These are phyloP conservation scores for Cryptomyrus ogoouensis DNA, from an alignment of 2,113 vertebrate genomes.

Conservation along the genomic window DNA sequence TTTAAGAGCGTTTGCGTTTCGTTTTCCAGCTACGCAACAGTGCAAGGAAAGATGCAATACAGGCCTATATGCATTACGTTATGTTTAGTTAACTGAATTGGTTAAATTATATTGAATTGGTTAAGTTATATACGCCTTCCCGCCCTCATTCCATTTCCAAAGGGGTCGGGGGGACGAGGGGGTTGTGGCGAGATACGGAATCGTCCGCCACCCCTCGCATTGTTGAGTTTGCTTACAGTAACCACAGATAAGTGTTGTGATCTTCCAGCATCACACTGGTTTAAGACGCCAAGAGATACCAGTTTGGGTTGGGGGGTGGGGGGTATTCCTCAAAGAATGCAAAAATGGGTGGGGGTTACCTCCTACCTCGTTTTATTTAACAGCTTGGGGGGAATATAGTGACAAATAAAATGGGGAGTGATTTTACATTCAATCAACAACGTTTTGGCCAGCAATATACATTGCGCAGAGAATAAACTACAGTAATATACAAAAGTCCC, in stretches of 20 bases:
- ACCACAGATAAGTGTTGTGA: conserved; percentile 33
- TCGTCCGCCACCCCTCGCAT: not conserved
- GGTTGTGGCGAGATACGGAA: not conserved
- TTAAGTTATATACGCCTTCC: not conserved
- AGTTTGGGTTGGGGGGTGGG: not conserved
- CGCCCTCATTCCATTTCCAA: not conserved
- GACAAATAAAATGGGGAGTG: conserved; percentile 28
- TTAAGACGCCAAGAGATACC: conserved; percentile 10
- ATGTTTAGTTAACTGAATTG: not conserved
- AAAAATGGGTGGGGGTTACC: not conserved
- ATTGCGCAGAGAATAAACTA: conserved; percentile 18
- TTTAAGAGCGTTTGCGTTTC: not conserved
- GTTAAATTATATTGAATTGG: not conserved
- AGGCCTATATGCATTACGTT: not conserved
- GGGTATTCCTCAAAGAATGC: not conserved
- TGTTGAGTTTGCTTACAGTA: conserved; percentile 34
- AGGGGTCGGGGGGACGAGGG: not conserved
- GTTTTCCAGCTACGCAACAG: conserved; percentile 1
- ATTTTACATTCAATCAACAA: conserved; percentile 48
- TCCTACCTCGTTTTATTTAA: not conserved
- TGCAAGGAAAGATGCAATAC: not conserved
- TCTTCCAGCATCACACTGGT: conserved; percentile 12
- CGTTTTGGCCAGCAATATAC: conserved; percentile 49
- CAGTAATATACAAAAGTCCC: conserved; percentile 46
- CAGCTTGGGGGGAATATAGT: conserved; percentile 28